Percentiles rank a stretch among this genome's conserved stretches.
Conservation (phyloP, 2,113 vertebrate species). For the Pandion haliaetus region DNA sequence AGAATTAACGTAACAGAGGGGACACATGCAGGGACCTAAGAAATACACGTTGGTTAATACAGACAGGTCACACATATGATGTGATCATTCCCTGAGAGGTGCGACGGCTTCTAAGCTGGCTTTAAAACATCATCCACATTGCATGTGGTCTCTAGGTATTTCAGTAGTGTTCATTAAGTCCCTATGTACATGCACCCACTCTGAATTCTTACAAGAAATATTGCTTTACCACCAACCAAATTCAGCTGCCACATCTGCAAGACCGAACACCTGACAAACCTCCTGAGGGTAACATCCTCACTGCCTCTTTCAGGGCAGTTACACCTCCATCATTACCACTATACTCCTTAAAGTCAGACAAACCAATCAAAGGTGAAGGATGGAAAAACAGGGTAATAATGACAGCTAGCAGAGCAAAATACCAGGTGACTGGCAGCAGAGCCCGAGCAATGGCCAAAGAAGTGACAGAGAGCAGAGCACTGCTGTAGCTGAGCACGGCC, state of each 20-base stretch:
- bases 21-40: not conserved
- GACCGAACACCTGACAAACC: not conserved
- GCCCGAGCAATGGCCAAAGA: not conserved
- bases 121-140: not conserved
- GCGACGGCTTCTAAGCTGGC: not conserved
- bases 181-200: not conserved
- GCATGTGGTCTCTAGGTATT: not conserved
- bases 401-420: not conserved
- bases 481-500: not conserved
- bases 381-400: not conserved
- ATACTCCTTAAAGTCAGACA: not conserved
- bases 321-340: not conserved
- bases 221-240: not conserved
- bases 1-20: not conserved
- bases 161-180: not conserved
- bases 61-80: not conserved
- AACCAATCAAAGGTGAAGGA: not conserved
- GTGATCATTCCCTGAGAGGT: not conserved
- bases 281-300: not conserved
- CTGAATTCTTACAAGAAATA: not conserved
- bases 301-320: not conserved
- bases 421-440: not conserved
- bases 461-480: fast-evolving
- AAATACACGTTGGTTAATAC: not conserved
- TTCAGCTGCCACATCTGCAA: not conserved